Evolutionary conservation across 2,888 invertebrate genomes (phyloP).

Genomic region (Aleiodes leptofemur): DNA sequence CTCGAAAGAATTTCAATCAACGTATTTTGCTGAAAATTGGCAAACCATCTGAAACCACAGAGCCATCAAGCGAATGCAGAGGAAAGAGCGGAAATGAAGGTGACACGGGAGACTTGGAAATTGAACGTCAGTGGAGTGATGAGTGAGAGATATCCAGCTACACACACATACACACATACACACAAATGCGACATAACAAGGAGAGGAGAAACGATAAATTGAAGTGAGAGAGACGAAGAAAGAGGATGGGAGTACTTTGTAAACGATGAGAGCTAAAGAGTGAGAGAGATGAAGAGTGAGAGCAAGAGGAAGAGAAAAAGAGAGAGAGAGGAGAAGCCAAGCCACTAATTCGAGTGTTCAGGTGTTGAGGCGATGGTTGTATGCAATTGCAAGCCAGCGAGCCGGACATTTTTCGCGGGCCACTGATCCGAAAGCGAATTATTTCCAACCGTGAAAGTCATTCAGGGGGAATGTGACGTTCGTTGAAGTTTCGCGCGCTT

Average conservation of each 20-base stretch:
- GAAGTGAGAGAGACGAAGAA: slow-evolving; percentile 18
- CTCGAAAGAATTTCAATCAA: slow-evolving; percentile 40
- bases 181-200: slow-evolving; percentile 45
- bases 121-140: slow-evolving; percentile 16
- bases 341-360: slow-evolving; percentile 58
- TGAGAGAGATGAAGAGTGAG: background rate
- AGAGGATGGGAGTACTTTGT: slow-evolving; percentile 29
- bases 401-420: slow-evolving; percentile 66
- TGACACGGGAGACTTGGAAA: slow-evolving; percentile 15
- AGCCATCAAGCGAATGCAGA: slow-evolving; percentile 19
- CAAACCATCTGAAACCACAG: slow-evolving; percentile 30
- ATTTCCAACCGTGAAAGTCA: slow-evolving; percentile 65
- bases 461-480: slow-evolving; percentile 54
- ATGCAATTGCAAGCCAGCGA: slow-evolving; percentile 58
- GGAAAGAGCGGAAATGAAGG: slow-evolving; percentile 28
- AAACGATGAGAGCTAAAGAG: background rate
- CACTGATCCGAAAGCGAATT: slow-evolving; percentile 68
- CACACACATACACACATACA: too few species aligned
- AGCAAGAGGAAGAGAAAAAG: slow-evolving; percentile 29
- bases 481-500: slow-evolving; percentile 5
- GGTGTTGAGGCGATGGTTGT: slow-evolving; percentile 57
- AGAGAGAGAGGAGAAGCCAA: slow-evolving; percentile 32
- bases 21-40: slow-evolving; percentile 36
- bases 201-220: slow-evolving; percentile 42
- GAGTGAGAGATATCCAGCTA: slow-evolving; percentile 32